A percentile compares a stretch with the other conserved stretches of the same genome.
Evolutionary conservation across 2,797 vertebrate genomes (phyloP).

Genomic region (Tolypeutes matacus): DNA sequence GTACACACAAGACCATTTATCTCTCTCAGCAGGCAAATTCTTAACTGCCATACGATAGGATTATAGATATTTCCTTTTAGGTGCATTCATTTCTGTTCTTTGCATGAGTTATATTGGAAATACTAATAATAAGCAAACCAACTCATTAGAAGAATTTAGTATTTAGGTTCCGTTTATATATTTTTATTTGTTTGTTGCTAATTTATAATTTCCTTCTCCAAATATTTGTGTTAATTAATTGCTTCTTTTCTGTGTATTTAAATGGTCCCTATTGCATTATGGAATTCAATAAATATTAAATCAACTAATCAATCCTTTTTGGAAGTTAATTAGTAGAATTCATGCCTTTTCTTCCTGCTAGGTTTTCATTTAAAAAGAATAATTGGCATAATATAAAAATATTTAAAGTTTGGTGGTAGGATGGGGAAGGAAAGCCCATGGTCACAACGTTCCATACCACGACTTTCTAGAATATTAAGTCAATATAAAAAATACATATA

Average conservation of each 20-base stretch:
- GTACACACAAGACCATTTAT: conserved; percentile 65
- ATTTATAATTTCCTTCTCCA: conserved; percentile 64
- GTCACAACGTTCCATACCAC: conserved; percentile 36
- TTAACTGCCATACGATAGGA: conserved; percentile 9
- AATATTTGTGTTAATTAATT: conserved; percentile 66
- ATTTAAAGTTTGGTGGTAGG: neutral
- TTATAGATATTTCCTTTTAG: conserved; percentile 54
- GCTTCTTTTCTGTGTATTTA: conserved; percentile 48
- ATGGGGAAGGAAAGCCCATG: neutral
- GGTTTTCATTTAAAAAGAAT: conserved; percentile 65
- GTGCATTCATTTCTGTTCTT: conserved; percentile 53
- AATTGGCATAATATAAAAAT: conserved; percentile 39
- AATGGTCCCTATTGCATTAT: conserved; percentile 20
- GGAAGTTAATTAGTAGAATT: conserved; percentile 67
- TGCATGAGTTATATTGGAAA: conserved; percentile 36
- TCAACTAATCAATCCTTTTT: conserved; percentile 59
- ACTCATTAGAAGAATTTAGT: conserved; percentile 51
- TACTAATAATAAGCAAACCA: conserved; percentile 39
- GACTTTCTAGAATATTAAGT: neutral
- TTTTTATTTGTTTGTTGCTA: conserved; percentile 55
- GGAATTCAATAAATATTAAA: conserved; percentile 74
- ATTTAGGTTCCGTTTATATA: conserved; percentile 62
- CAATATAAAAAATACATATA: conserved; percentile 22
- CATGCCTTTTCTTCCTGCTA: conserved; percentile 49
- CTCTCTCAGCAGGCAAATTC: conserved; percentile 65